Conservation (phyloP, 2,797 vertebrate genomes). For the Etheostoma nigrum region DNA sequence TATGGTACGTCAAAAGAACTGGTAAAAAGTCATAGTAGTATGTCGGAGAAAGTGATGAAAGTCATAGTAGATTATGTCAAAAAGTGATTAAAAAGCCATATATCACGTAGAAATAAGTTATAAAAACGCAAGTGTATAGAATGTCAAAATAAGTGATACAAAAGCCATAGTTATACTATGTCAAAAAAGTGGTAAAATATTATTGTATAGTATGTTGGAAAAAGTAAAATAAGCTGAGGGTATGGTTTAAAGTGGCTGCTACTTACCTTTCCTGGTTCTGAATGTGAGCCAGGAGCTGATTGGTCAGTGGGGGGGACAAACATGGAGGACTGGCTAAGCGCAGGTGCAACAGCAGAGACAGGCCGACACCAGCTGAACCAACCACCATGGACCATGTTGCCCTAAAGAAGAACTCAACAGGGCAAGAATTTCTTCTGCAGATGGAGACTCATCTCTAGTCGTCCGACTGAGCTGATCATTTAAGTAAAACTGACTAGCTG, state of each 20-base stretch:
- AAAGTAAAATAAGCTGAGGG: neutral
- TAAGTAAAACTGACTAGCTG: neutral
- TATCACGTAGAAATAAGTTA: no score
- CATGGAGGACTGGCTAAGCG: constrained; percentile 59
- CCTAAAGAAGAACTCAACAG: constrained; percentile 17
- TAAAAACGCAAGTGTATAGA: no score
- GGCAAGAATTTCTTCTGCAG: neutral
- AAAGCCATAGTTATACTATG: no score
- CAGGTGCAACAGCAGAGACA: constrained; percentile 34
- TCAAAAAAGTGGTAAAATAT: no score
- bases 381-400: constrained; percentile 14
- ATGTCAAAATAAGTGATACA: no score
- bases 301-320: constrained; percentile 78
- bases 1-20: no score
- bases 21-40: no score
- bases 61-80: no score
- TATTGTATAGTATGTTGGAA: no score
- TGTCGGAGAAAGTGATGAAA: no score
- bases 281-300: constrained; percentile 78
- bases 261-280: constrained; percentile 79
- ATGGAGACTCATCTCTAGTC: constrained; percentile 12
- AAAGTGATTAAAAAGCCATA: no score
- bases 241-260: constrained; percentile 14
- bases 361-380: constrained; percentile 14
- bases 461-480: constrained; percentile 17